Percentiles rank a stretch among this genome's conserved stretches.
Conservation (phyloP, 23 tunicate species). For the Oikopleura dioica region DNA sequence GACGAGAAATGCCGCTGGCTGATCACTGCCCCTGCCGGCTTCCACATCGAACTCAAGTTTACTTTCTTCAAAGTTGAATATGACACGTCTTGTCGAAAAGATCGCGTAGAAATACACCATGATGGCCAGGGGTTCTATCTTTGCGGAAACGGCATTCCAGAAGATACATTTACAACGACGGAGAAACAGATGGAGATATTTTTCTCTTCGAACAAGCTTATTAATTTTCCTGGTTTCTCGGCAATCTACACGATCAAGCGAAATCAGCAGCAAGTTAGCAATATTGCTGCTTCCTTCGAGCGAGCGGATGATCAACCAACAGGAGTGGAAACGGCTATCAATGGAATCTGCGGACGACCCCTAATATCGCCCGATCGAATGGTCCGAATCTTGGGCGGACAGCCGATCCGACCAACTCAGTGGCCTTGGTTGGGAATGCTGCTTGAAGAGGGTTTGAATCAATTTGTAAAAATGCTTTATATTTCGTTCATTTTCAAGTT, state of each 20-base stretch:
- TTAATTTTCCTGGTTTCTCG: background rate
- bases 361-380: background rate
- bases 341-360: background rate
- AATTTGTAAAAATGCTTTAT: too few relatives aligned
- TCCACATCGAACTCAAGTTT: background rate
- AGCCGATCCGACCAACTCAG: background rate
- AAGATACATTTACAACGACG: background rate
- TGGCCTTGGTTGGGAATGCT: conserved; percentile 13
- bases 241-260: background rate
- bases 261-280: background rate
- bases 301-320: background rate
- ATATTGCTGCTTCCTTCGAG: background rate
- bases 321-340: background rate
- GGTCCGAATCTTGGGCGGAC: background rate
- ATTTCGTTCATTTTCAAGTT: too few relatives aligned
- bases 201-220: background rate
- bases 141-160: background rate
- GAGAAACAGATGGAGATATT: background rate
- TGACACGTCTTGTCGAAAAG: background rate
- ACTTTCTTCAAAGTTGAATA: background rate
- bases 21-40: background rate
- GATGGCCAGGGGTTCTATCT: conserved; percentile 3
- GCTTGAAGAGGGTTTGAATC: too few relatives aligned
- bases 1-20: background rate
- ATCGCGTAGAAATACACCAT: conserved; percentile 6